Evolutionary conservation across 2,888 invertebrate species (phyloP), one percentile per base, ranked within the genome.

Genomic region (Uropetala carovei): DNA sequence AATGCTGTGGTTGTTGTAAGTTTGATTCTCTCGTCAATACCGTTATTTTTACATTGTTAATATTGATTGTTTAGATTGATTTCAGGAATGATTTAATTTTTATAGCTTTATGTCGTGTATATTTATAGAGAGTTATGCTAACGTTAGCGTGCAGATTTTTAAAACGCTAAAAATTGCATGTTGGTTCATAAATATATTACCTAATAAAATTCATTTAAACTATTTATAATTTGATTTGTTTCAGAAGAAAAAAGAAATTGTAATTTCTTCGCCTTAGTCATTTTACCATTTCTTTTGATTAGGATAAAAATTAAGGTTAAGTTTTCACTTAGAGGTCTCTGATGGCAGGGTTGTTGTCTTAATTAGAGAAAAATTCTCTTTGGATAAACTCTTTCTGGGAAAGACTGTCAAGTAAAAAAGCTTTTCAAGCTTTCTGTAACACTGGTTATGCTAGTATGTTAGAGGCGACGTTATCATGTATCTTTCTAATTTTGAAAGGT

Each of bases 21-120:
- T 89, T 64, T 68, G 30, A 64, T 89, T 43, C 83, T 56, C 83
- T n/a, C n/a, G 22, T 68, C 22, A 56, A 89, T 64, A 43, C 75
- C 22, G 22, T 89, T 86, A n/a, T 30, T 64, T n/a, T 83, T 83
- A 43, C 9, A 83, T 89, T 89, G 89, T 89, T 89, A 64, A 64
- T 56, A 64, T 89, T 89, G 89, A 43, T 64, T 64, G 43, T 86
- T 86, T 57, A 43, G 22, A 68, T 68, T 86, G 60, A 60, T 60
- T 89, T 64, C 43, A 27, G 43, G 18, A 57, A 86, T 86, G 30
- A 89, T n/a, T 89, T 30, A 64, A 89, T 89, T 89, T 89, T 64
- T 43, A 89, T 59, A 43, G 89, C 89, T 89, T 43, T 68, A 64
- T 81, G 13, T 75, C 27, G 13, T 27, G 27, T 27, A 22, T 75